These are phyloP conservation scores for Rotaria socialis DNA, from an alignment of 2,888 invertebrate genomes.

Conservation along the genomic window DNA sequence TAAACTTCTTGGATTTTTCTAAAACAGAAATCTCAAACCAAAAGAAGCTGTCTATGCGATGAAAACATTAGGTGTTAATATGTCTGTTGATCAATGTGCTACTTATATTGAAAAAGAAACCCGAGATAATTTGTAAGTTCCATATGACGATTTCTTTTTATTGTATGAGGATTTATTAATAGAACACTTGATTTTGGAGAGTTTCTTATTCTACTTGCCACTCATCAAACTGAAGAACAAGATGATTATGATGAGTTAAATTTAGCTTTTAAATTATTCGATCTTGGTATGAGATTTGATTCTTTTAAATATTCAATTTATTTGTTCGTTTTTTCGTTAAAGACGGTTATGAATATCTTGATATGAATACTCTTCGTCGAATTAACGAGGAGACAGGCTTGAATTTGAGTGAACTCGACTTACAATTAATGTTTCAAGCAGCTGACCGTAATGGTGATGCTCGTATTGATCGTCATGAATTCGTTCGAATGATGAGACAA, in stretches of 20 bases:
- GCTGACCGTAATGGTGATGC: constrained; percentile 18
- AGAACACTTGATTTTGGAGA: constrained; percentile 9
- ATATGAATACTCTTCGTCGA: background rate
- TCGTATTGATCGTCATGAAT: constrained; percentile 30
- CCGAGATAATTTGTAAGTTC: background rate
- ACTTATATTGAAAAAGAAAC: constrained; percentile 17
- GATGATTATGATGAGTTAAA: constrained; percentile 31
- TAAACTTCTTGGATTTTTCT: too few species aligned
- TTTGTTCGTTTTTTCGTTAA: background rate
- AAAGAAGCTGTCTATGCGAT: constrained; percentile 18
- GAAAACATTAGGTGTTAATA: constrained; percentile 16
- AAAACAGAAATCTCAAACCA: background rate
- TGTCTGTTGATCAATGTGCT: background rate
- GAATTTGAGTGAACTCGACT: background rate
- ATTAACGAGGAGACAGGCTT: background rate
- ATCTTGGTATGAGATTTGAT: background rate
- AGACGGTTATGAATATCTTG: background rate
- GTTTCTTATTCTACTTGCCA: constrained; percentile 1
- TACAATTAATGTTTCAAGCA: background rate
- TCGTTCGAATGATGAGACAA: constrained; percentile 9
- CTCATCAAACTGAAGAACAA: background rate
- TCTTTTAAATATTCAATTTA: too few species aligned
- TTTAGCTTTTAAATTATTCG: constrained; percentile 30
- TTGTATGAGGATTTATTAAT: background rate
- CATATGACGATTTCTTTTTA: too few species aligned